Evolutionary conservation across 2,113 vertebrate genomes (phyloP), one percentile per base, ranked within the genome.

Genomic region (Electrona antarctica): DNA sequence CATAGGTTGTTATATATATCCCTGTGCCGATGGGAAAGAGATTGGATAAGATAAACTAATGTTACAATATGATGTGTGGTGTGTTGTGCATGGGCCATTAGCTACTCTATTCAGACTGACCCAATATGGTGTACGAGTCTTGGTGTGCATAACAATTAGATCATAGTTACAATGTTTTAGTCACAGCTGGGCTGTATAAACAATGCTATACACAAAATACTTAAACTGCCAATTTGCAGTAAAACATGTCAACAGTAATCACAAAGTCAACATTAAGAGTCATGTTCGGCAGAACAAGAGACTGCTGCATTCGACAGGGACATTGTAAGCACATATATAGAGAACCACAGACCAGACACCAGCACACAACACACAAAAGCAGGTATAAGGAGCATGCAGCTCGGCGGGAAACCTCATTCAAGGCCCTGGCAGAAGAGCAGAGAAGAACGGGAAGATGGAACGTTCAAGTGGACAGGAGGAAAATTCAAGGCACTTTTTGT

Each of bases 331-430:
- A 73, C 33, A 60, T 21, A 21, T 21, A 21, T 64, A 64, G 14
- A 41, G 60, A 76, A 77, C 50, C 59, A 66, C 10, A 29, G 58
- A 58, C 21, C 47, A 89, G 86, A 85, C 66, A 87, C 79, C 68
- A 80, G 80, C 71, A 84, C 71, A 69, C 87, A 75, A 77, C 87
- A 29, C 13, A 59, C 57, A 85, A 83, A 84, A 88, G 80, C 89
- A 79, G 75, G 81, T 80, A 41, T 21, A 87, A 82, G 71, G 90
- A 91, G 88, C 94, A 93, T 95, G 93, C 91, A 86, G 66, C 90
- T 77, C 60, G 81, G 78, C 64, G 73, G 48, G 60, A 54, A 62
- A 68, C 54, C 11, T 62, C 33, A 67, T 62, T 48, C 8, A 72
- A 61, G 60, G 48, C 52, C 60, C 54, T 65, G 45, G 60, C 3